Evolutionary conservation across 1,140 invertebrate genomes (phyloP).

Genomic region (Dicyema japonicum): DNA sequence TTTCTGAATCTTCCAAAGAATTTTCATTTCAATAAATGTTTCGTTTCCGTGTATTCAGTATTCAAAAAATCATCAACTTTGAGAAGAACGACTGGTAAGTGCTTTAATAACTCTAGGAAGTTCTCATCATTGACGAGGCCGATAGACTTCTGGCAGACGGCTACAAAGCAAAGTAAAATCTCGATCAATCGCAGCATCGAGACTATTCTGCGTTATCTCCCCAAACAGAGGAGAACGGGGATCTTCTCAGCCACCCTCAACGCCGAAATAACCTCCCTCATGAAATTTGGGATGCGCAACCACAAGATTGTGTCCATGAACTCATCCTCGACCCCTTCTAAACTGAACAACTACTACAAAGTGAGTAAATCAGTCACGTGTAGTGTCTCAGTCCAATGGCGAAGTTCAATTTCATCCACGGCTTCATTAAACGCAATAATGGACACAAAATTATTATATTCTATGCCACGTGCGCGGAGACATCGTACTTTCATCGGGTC

Average conservation of each 20-base stretch:
- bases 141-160: conserved; percentile 65
- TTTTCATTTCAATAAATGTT: no score
- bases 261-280: conserved; percentile 55
- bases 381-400: no score
- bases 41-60: no score
- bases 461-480: not conserved
- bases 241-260: conserved; percentile 94
- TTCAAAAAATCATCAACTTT: no score
- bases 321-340: conserved; percentile 46
- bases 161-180: conserved; percentile 28
- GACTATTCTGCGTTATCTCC: conserved; percentile 54
- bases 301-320: no score
- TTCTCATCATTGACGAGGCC: conserved; percentile 77
- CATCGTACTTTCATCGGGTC: not conserved
- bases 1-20: no score
- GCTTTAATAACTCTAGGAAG: conserved; percentile 25
- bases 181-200: conserved; percentile 32
- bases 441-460: conserved; percentile 1
- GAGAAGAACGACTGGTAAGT: conserved; percentile 36
- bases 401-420: not conserved
- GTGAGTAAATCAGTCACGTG: no score
- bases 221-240: conserved; percentile 62
- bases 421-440: not conserved
- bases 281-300: conserved; percentile 66
- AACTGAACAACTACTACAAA: conserved; percentile 48